Base-by-base conservation (phyloP, 1,140 invertebrate species). In the Drosophila hydei region DNA sequence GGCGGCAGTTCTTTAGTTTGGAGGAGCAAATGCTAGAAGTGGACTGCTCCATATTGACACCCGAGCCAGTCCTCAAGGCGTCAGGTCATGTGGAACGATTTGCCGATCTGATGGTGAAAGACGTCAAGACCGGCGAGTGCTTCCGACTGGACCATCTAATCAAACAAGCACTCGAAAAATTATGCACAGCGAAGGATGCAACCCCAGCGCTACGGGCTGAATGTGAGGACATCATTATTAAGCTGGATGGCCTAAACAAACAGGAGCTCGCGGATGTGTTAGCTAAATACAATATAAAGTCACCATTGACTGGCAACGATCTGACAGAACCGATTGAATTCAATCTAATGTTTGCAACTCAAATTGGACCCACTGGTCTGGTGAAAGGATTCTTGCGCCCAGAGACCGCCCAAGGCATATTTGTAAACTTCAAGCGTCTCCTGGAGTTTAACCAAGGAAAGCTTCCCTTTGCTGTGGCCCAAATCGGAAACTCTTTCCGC, bases 1-100 rank as follows among this genome's bases (percentile, higher is more conserved):
- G 99, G 99, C 94, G 98, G 67, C 98, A 96, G 71, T 98, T 98
- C 92, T 99, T 99, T 92, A 95, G 99, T 14, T 93, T 99, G 0
- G 97, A 99, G 90, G 99, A 99, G 88, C 96, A 98, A 91, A 99
- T 99, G 98, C 93, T 99, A 21, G 98, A 99, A 93, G 98, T 99
- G 5, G 98, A 99, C 91, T 99, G 98, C 91, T 98, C 98, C 0
- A 97, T 99, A 90, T 92, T 99, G 40, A 99, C 99, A 1, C 98
- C 99, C 0, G 98, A 99, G 92, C 94, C 96, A 18, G 98, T 99
- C 5, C 92, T 99, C 1, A 98, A 99, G 91, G 98, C 99, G 30
- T 99, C 98, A 18, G 99, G 99, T 0, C 99, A 99, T 92, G 98
- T 99, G 0, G 99, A 99, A 81, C 94, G 98, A 63, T 99, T 99